Evolutionary conservation across 2,888 invertebrate species (phyloP), one percentile per base, ranked within the genome.

Genomic region (Stegophylla sp.): DNA sequence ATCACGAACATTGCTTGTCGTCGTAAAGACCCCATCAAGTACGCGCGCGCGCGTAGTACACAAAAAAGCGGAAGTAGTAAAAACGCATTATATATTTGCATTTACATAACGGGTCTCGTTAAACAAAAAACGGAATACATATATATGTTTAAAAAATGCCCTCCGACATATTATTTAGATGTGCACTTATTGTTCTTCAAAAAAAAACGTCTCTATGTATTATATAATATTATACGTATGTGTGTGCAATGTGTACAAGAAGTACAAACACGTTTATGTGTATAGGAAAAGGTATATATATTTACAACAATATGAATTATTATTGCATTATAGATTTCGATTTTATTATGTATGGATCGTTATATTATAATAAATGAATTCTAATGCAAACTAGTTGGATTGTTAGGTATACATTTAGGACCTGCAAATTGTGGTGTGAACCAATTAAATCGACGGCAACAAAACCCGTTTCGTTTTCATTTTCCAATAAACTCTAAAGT

Each of bases 1-100:
- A 79, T 79, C 79, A 79, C 79, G 79, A 79, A 79, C 79, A 71
- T 79, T 79, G 69, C 79, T 71, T 79, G 79, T 71, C 69, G 79
- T 71, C 69, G 79, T 71, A 79, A 69, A 69, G 79, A 79, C 79
- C 79, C 79, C 79, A 71, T 71, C 69, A 71, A 71, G 69, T 69
- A 64, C 74, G 63, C 51, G 75, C 75, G n/a, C n/a, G n/a, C n/a
- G n/a, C n/a, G n/a, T n/a, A n/a, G n/a, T n/a, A 12, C 69, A 79
- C 69, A 79, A 79, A 79, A 79, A 79, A 71, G 23, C 79, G 79
- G 79, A 79, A 79, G 79, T 79, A 71, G 79, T 77, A 71, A 79
- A 79, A 79, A 79, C 79, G 79, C 79, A 71, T 71, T 79, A 79
- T 79, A 79, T 79, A 79, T 79, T 79, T 79, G 77, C 77, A 77